phyloP scores from a whole-genome alignment of 2,113 vertebrate genomes.

The Lampris megalopsis region DNA sequence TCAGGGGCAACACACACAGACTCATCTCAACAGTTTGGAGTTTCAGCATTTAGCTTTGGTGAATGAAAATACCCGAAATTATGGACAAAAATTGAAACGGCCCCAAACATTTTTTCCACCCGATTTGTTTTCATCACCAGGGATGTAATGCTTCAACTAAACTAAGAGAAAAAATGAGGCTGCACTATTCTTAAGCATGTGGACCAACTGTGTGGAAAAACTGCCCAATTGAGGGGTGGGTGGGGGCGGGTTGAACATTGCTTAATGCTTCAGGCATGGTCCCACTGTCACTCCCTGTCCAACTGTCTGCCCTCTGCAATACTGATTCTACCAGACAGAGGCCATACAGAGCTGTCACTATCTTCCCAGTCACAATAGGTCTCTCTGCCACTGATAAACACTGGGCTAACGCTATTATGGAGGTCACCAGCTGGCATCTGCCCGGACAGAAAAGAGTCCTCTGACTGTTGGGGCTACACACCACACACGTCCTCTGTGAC shows the following conservation, averaged over 20 bases:
- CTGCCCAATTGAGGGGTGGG: not conserved
- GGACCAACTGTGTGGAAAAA: conserved; percentile 39
- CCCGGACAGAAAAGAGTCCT: conserved; percentile 44
- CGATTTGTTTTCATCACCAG: not conserved
- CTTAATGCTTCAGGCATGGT: conserved; percentile 24
- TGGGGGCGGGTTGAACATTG: conserved; percentile 3
- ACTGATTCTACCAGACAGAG: conserved; percentile 24
- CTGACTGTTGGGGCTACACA: conserved; percentile 30
- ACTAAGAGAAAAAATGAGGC: conserved; percentile 9
- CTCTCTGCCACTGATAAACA: conserved; percentile 35
- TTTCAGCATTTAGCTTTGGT: not conserved
- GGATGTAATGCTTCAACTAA: conserved; percentile 10
- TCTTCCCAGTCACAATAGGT: conserved; percentile 53
- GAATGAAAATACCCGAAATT: not conserved
- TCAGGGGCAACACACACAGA: not conserved
- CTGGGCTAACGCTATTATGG: conserved; percentile 44
- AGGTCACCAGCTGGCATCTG: conserved; percentile 73
- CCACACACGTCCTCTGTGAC: conserved; percentile 45
- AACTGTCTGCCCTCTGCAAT: conserved; percentile 32
- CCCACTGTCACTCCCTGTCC: conserved; percentile 44
- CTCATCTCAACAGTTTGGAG: not conserved
- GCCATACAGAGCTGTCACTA: conserved; percentile 51
- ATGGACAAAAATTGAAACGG: not conserved
- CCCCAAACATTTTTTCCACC: not conserved
- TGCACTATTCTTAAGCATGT: not conserved